Percentiles rank a stretch among this genome's conserved stretches.
Evolutionary conservation across 1,140 invertebrate genomes (phyloP).

Genomic region (Venturia canescens): DNA sequence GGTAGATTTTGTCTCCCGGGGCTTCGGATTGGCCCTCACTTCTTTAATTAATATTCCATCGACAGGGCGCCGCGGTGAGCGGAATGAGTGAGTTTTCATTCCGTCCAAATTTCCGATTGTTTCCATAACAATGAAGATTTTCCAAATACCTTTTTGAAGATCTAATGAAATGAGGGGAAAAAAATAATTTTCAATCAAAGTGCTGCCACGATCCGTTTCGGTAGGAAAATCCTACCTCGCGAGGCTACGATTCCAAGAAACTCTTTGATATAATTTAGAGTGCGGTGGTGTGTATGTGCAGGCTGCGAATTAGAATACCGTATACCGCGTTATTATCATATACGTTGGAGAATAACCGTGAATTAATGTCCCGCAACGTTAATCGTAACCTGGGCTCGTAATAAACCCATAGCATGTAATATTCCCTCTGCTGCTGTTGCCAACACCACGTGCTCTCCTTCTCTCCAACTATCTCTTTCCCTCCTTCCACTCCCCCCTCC

Average conservation of each 20-base stretch:
- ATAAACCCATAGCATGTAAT: constrained; percentile 16
- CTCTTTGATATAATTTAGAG: not conserved
- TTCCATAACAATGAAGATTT: not conserved
- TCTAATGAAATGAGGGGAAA: not conserved
- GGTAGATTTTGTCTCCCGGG: no score
- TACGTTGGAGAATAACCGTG: constrained; percentile 14
- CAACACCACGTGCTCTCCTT: not conserved
- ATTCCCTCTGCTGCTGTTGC: constrained; percentile 29
- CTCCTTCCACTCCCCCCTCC: no score
- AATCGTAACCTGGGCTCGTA: constrained; percentile 31
- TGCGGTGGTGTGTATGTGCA: not conserved
- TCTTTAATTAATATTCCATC: no score
- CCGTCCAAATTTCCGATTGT: not conserved
- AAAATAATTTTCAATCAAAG: not conserved
- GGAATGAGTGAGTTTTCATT: no score
- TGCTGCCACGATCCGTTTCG: not conserved
- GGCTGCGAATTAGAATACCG: not conserved
- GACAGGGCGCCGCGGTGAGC: no score
- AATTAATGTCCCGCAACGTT: constrained; percentile 29
- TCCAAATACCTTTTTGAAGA: not conserved
- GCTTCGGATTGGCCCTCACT: no score
- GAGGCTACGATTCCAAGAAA: not conserved
- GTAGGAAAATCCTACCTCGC: not conserved
- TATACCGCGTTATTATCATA: constrained; percentile 22
- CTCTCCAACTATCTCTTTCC: not conserved